These are phyloP conservation scores for Ephestia elutella DNA, from an alignment of 1,140 invertebrate genomes.

Conservation along the genomic window DNA sequence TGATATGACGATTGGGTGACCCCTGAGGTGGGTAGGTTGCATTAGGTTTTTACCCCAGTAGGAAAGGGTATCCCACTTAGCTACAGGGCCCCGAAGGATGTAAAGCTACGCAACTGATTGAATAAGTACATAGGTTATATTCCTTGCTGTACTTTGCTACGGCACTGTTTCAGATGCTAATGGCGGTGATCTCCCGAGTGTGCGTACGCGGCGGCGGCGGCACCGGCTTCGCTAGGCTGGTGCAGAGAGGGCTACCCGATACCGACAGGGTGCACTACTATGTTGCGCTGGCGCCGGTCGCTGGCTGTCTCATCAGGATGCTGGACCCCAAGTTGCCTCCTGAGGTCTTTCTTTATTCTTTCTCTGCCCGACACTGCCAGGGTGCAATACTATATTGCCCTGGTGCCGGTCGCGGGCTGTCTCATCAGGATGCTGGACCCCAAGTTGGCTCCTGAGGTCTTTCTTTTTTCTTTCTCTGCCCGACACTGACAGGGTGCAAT, in stretches of 20 bases:
- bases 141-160: too few relatives aligned
- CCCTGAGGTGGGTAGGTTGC: too few relatives aligned
- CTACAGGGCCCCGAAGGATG: too few relatives aligned
- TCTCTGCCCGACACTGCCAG: too few relatives aligned
- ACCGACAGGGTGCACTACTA: slow-evolving; percentile 64
- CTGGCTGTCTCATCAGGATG: slow-evolving; percentile 53
- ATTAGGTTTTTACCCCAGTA: too few relatives aligned
- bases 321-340: slow-evolving; percentile 42
- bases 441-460: slow-evolving; percentile 44
- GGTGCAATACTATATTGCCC: slow-evolving; percentile 45
- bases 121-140: too few relatives aligned
- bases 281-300: slow-evolving; percentile 56
- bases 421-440: slow-evolving; percentile 47
- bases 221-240: slow-evolving; percentile 46
- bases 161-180: slow-evolving; percentile 42
- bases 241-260: slow-evolving; percentile 50
- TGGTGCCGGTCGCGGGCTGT: slow-evolving; percentile 60
- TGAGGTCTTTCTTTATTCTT: slow-evolving; percentile 31
- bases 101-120: too few relatives aligned
- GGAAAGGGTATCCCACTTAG: too few relatives aligned
- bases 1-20: too few relatives aligned
- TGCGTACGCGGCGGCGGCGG: slow-evolving; percentile 53
- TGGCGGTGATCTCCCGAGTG: slow-evolving; percentile 59
- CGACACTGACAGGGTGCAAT: slow-evolving; percentile 1
- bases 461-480: neutral